Evolutionary conservation across 2,888 invertebrate genomes (phyloP), one percentile per base, ranked within the genome.

Genomic region (Dasypolia templi): DNA sequence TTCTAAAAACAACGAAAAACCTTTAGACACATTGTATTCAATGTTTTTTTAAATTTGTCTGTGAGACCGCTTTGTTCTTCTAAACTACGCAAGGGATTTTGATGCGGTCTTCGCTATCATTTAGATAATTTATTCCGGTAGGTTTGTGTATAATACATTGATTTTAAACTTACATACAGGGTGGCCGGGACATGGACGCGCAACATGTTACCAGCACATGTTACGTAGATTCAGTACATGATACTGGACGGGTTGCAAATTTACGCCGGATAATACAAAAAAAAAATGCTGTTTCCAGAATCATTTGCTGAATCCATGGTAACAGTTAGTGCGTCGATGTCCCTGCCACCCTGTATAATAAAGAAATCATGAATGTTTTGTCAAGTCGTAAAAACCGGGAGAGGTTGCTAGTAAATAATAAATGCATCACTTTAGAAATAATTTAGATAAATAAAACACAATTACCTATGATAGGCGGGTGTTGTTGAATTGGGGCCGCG

Each of bases 391-490:
- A 63, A 22, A 63, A 63, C 29, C 29, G 9, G 9, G 44, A 22
- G 7, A 46, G 7, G 29, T 29, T 7, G 14, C 12, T 46, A 46
- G 46, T 32, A 32, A 29, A 63, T 22, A n/a, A 61, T 42, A 39
- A 56, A 58, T 69, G 26, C n/a, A 46, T n/a, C 9, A 72, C 11
- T 61, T 29, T 39, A 44, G 39, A 32, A 58, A 53, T 19, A 32
- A 51, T 0, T 0, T 7, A 42, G 12, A 44, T 51, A 58, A 64
- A 35, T 64, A 32, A 49, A 53, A 55, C 42, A 61, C 14, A 81
- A 73, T 84, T 85, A 94, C 93, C 94, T 72, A 89, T 72, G 5
- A 86, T 75, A 3, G 91, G 91, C 4, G 90, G 89, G 17, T 76
- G 90, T 58, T 85, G 89, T 58, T 89, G 92, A 4, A 88, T 75